Evolutionary conservation across 2,797 vertebrate genomes (phyloP).

Genomic region (Helarctos malayanus): DNA sequence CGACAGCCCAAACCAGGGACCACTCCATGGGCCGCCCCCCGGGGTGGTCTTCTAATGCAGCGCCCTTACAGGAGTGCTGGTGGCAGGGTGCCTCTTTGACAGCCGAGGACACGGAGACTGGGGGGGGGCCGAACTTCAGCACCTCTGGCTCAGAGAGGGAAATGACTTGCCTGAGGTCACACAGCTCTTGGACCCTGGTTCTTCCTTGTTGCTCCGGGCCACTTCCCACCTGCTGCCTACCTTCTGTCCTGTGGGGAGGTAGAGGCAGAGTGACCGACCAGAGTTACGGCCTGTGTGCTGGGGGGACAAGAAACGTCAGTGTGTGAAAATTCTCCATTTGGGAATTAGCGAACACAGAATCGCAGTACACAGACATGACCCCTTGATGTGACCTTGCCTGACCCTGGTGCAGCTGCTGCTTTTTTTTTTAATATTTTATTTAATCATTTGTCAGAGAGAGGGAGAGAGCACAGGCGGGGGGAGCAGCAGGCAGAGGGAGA

Average conservation of each 20-base stretch:
- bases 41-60: neutral
- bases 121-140: too few species aligned
- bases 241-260: too few species aligned
- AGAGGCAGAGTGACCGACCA: fast-evolving
- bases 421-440: neutral
- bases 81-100: neutral
- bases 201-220: neutral
- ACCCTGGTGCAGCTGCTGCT: neutral
- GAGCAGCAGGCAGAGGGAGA: too few species aligned
- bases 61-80: fast-evolving
- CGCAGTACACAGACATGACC: fast-evolving
- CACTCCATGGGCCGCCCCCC: fast-evolving
- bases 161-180: neutral
- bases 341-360: neutral
- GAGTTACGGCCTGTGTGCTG: fast-evolving
- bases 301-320: neutral
- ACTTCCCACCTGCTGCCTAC: neutral
- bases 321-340: neutral
- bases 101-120: neutral
- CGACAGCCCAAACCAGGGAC: neutral
- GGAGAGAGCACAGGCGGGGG: too few species aligned
- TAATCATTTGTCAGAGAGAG: neutral
- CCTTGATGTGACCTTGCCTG: neutral
- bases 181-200: neutral
- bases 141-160: neutral